Evolutionary conservation across 2,113 vertebrate species (phyloP).

Genomic region (Myocastor coypus): DNA sequence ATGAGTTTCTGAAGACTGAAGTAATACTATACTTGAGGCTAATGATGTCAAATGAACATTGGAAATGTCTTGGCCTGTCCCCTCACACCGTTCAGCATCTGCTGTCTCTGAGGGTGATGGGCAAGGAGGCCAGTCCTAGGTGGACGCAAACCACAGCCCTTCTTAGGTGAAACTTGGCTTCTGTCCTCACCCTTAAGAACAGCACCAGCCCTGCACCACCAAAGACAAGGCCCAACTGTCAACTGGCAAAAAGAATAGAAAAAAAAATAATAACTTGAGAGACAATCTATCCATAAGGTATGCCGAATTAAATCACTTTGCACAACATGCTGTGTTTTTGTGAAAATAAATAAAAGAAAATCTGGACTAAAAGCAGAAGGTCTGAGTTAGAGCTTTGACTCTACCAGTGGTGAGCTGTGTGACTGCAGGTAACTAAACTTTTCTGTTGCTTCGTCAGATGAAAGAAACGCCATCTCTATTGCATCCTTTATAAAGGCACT

Average conservation of each 20-base stretch:
- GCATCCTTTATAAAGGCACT: slow-evolving; percentile 25
- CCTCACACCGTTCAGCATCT: slow-evolving; percentile 9
- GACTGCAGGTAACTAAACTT: slow-evolving; percentile 21
- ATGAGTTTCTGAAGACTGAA: slow-evolving; percentile 57
- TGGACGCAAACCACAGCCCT: slow-evolving; percentile 15
- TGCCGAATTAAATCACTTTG: neutral
- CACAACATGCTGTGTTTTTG: slow-evolving; percentile 26
- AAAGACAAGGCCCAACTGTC: slow-evolving; percentile 29
- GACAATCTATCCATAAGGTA: neutral
- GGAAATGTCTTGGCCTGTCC: neutral
- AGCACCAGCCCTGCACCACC: neutral
- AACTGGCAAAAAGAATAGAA: neutral
- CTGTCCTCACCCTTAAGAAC: neutral
- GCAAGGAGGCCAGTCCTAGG: neutral
- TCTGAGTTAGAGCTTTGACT: neutral
- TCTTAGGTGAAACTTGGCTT: neutral
- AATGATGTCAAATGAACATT: slow-evolving; percentile 40
- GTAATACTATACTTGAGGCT: slow-evolving; percentile 50
- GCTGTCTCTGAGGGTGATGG: slow-evolving; percentile 17
- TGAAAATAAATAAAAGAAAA: slow-evolving; percentile 49
- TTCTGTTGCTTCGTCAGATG: slow-evolving; percentile 33
- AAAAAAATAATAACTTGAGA: neutral
- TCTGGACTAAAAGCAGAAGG: neutral
- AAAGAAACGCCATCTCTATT: slow-evolving; percentile 52
- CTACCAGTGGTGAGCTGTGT: neutral